Conservation (phyloP, 2,113 vertebrate genomes). For the Sander lucioperca region DNA sequence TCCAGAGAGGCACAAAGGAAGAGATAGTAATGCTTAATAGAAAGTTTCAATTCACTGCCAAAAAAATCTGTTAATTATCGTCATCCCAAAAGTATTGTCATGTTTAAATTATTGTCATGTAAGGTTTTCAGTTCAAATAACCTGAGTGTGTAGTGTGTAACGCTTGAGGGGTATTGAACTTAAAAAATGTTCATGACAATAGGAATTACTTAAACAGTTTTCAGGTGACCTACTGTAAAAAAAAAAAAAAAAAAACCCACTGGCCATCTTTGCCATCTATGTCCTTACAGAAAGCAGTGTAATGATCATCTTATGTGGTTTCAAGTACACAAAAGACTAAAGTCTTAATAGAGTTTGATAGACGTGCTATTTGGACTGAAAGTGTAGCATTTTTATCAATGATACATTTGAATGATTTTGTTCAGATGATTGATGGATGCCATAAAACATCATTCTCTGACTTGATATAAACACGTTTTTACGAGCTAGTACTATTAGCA, state of each 20-base stretch:
- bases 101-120: neutral
- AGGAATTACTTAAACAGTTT: neutral
- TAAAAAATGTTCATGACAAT: neutral
- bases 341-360: neutral
- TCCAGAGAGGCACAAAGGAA: constrained; percentile 31
- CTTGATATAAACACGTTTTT: neutral
- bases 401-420: neutral
- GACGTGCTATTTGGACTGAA: neutral
- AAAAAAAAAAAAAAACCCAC: no score
- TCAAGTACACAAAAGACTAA: neutral
- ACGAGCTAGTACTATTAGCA: neutral
- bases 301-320: neutral
- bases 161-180: neutral
- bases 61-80: constrained; percentile 10
- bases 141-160: neutral
- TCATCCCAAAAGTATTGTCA: neutral
- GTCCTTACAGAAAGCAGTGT: neutral
- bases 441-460: neutral
- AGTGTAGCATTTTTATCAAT: neutral
- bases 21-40: constrained; percentile 6
- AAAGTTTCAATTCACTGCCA: constrained; percentile 6
- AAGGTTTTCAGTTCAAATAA: neutral
- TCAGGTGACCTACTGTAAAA: neutral
- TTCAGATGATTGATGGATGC: neutral
- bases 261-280: neutral